Evolutionary conservation across 2,113 vertebrate genomes (phyloP).

Genomic region (Columba janthina): DNA sequence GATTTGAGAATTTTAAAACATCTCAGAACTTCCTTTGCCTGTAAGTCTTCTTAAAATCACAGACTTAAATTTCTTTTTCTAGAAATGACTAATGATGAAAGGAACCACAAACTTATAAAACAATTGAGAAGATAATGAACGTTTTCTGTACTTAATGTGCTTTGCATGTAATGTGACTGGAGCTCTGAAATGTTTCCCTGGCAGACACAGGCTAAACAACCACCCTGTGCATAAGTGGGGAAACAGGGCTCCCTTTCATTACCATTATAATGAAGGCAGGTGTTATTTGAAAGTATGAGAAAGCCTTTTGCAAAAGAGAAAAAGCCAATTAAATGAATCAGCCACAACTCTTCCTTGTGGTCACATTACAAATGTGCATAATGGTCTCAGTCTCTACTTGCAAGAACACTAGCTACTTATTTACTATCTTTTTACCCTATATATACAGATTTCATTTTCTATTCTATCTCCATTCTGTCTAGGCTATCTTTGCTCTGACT

Average conservation of each 20-base stretch:
- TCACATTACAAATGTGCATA: background rate
- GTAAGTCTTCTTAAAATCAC: background rate
- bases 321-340: background rate
- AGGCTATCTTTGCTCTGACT: background rate
- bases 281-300: background rate
- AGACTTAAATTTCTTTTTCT: background rate
- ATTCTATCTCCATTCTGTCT: background rate
- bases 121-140: background rate
- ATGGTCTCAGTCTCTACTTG: background rate
- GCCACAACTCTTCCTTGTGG: background rate
- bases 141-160: background rate
- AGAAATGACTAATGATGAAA: background rate
- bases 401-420: background rate
- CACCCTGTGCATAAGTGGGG: fast-evolving
- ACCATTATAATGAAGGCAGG: background rate
- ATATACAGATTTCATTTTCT: background rate
- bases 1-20: background rate
- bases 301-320: background rate
- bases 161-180: background rate
- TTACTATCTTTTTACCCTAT: background rate
- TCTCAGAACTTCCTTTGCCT: background rate
- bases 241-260: background rate
- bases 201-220: background rate
- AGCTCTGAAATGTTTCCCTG: background rate
- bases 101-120: background rate